Conservation (phyloP, 2,888 invertebrate species). For the Norana najaformis region DNA sequence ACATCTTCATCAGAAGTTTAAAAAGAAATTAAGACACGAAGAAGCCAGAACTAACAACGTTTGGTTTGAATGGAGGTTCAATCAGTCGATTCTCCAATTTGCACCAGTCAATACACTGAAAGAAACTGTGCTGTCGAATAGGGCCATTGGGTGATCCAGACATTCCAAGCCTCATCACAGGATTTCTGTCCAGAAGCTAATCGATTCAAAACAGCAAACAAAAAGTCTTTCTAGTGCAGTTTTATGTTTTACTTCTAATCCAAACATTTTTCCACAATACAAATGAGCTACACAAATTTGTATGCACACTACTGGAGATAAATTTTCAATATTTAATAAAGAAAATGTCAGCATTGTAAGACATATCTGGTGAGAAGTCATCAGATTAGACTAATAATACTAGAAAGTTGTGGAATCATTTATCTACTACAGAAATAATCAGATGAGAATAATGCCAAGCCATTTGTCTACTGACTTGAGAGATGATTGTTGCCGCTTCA, state of each 20-base stretch:
- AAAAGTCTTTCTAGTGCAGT: not conserved
- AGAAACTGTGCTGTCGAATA: slow-evolving; percentile 88
- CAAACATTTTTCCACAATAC: too few species aligned
- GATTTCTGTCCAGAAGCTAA: slow-evolving; percentile 86
- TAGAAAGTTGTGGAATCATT: too few species aligned
- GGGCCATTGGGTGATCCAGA: slow-evolving; percentile 84
- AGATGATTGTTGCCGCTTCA: slow-evolving; percentile 70
- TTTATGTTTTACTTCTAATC: too few species aligned
- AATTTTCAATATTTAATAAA: too few species aligned
- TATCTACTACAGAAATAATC: too few species aligned
- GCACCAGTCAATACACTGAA: slow-evolving; percentile 85
- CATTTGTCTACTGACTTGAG: slow-evolving; percentile 54
- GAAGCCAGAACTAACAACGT: slow-evolving; percentile 75
- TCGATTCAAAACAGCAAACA: slow-evolving; percentile 38
- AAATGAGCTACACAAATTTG: too few species aligned
- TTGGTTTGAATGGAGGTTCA: slow-evolving; percentile 91
- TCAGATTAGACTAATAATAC: too few species aligned
- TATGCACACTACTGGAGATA: too few species aligned
- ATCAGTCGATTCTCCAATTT: slow-evolving; percentile 83
- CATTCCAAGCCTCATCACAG: slow-evolving; percentile 83
- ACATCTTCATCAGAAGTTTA: not conserved
- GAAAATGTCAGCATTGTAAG: too few species aligned
- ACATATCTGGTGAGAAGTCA: too few species aligned
- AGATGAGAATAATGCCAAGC: too few species aligned
- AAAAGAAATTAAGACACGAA: not conserved